Percentiles rank a stretch among this genome's conserved stretches.
Evolutionary conservation across 1,140 invertebrate species (phyloP).

Genomic region (Helicoverpa zea): DNA sequence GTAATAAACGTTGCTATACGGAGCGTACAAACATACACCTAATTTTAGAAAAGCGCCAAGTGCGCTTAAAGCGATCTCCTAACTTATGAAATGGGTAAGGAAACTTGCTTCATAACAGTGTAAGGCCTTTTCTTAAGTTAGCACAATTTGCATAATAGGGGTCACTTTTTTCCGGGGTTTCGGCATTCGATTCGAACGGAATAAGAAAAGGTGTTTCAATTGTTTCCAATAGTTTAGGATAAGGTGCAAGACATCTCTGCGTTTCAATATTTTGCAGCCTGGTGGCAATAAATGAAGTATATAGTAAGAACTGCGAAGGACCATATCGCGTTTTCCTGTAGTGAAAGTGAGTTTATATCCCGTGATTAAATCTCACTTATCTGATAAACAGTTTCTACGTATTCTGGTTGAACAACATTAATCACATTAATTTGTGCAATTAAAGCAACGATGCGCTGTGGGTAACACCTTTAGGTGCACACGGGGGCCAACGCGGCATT

Average conservation of each 20-base stretch:
- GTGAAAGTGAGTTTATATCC: background rate
- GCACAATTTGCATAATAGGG: constrained; percentile 41
- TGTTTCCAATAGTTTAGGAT: background rate
- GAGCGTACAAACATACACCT: constrained; percentile 18
- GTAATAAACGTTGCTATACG: constrained; percentile 47
- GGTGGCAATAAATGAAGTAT: background rate
- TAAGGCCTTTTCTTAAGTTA: constrained; percentile 41
- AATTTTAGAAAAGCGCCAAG: constrained; percentile 52
- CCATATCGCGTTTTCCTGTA: background rate
- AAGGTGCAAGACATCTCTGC: background rate
- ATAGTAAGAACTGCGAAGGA: background rate
- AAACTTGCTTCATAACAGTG: constrained; percentile 43
- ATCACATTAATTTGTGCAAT: background rate
- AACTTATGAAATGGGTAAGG: constrained; percentile 41
- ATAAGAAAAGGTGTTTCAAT: constrained; percentile 32
- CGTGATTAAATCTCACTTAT: background rate
- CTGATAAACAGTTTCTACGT: background rate
- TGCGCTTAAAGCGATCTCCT: constrained; percentile 33
- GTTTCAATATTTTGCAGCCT: background rate
- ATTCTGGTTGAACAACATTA: constrained; percentile 5
- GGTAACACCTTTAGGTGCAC: constrained; percentile 16
- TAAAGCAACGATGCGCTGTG: background rate
- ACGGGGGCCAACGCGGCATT: background rate
- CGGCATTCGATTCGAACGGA: constrained; percentile 1
- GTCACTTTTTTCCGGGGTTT: constrained; percentile 40